phyloP scores from a whole-genome alignment of 2,888 invertebrate species.

The Ethmia dodecea region DNA sequence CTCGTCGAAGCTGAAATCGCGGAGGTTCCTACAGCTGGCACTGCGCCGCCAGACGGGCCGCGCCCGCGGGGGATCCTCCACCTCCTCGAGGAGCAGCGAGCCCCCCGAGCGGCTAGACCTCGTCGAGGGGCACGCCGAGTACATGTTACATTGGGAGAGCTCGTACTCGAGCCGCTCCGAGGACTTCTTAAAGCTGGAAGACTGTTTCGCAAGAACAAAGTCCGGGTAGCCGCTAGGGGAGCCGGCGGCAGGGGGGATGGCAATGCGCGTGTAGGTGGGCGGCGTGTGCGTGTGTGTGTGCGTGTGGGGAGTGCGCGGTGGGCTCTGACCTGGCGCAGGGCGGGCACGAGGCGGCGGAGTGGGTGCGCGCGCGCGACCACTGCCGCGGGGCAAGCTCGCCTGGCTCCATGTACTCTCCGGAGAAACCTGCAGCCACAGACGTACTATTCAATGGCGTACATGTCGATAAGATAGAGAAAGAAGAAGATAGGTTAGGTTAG shows the following conservation, averaged over 20 bases:
- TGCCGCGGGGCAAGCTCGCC: conserved; percentile 56
- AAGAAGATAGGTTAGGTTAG: too few species aligned
- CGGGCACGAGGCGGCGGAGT: conserved; percentile 72
- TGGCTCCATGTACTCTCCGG: conserved; percentile 76
- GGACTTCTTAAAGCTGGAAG: conserved; percentile 61
- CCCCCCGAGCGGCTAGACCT: conserved; percentile 60
- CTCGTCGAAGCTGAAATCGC: conserved; percentile 86
- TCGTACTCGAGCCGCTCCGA: conserved; percentile 76
- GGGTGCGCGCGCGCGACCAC: conserved; percentile 67
- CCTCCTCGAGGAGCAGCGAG: conserved; percentile 43
- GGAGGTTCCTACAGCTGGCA: conserved; percentile 89
- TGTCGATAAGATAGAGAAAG: too few species aligned
- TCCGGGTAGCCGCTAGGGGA: conserved; percentile 70
- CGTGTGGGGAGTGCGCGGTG: conserved; percentile 35
- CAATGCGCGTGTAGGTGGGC: conserved; percentile 46
- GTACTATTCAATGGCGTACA: too few species aligned
- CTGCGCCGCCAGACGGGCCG: conserved; percentile 85
- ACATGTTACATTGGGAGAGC: conserved; percentile 75
- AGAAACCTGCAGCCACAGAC: conserved; percentile 61
- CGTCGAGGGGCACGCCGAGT: conserved; percentile 66
- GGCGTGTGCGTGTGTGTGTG: conserved; percentile 27
- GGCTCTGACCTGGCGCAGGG: conserved; percentile 22
- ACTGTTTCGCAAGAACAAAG: conserved; percentile 62
- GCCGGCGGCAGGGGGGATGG: conserved; percentile 48
- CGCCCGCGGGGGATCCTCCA: conserved; percentile 32